Evolutionary conservation across 2,888 invertebrate genomes (phyloP), one percentile per base, ranked within the genome.

Genomic region (Pyrgus malvae): DNA sequence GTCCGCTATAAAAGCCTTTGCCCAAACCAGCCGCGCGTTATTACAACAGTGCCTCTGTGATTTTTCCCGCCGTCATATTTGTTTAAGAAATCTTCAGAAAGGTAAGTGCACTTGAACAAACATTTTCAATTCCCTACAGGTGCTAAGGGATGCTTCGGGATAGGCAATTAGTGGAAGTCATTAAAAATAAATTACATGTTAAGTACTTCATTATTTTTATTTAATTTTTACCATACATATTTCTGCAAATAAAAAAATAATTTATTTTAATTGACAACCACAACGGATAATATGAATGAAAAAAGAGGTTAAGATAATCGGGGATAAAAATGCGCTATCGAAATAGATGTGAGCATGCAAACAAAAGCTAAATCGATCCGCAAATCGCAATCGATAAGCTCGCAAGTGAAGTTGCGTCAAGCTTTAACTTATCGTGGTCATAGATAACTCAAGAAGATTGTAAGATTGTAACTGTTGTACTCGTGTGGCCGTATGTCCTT

Each of bases 41-140:
- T 89, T 88, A 89, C 89, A 80, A 85, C 84, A 85, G 89, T 89
- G 88, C 64, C 80, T 82, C 82, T 87, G 89, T 89, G 85, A 81
- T 87, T 87, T 86, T 87, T 83, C 83, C 83, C 80, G 80, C 80
- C 81, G 83, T 65, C 72, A 75, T 78, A 80, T 81, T 81, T 78
- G 78, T 82, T 82, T 78, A 67, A 64, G 72, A 69, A 78, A 74
- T 71, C 76, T 57, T 19, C 40, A 38, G 64, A 74, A 86, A 86
- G 89, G 89, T 90, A 81, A 90, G 89, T 82, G 77, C 78, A 77
- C 74, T 76, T 76, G 60, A 58, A 56, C n/a, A n/a, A n/a, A n/a
- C n/a, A n/a, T n/a, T n/a, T 60, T 68, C 67, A 68, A 69, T n/a
- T n/a, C n/a, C n/a, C n/a, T n/a, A n/a, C n/a, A 69, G 70, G 69